Base-by-base conservation (phyloP, 2,797 vertebrate species). In the Phrynocephalus vlangalii region DNA sequence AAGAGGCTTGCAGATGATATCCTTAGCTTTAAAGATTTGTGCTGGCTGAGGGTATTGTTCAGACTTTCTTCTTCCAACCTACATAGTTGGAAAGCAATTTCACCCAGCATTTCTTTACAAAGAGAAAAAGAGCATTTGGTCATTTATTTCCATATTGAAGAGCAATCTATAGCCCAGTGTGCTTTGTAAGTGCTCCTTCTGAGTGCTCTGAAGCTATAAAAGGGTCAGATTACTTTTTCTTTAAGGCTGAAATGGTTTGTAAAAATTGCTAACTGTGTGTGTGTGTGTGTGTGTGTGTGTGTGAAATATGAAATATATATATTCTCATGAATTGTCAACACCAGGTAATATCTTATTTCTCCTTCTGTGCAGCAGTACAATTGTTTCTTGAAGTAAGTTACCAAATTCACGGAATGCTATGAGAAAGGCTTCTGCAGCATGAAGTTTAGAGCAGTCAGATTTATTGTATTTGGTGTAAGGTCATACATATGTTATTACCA, bases 91-190 rank as follows among this genome's bases (percentile, higher is more conserved):
- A 84, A 88, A 84, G 75, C 82, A 88, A 88, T 88, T 88, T 79
- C 82, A 88, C 30, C 52, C 50, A 72, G 82, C 75, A 73, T 88
- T 88, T 79, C 33, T 63, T 60, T 88, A 71, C 68, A 84, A 79
- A 84, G 20, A 73, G 67, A 73, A 84, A 70, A 87, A 28, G 38
- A 79, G 52, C 13, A 71, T 72, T 73, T 79, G 82, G 76, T 72
- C 82, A 88, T 87, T 87, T 87, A 82, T 88, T 88, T 88, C 52
- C 82, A 88, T 88, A 88, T 79, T 88, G 82, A 84, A 78, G 50
- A 84, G 82, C 76, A 84, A 88, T 88, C 82, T 79, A 48, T 63
- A 84, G 75, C 28, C 50, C 26, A 79, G 67, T 77, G 20, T 79
- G 67, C 50, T 44, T 71, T 44, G 33, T 66, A 79, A 52, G 6